Evolutionary conservation across 2,888 invertebrate species (phyloP).

Genomic region (Xestia ashworthii): DNA sequence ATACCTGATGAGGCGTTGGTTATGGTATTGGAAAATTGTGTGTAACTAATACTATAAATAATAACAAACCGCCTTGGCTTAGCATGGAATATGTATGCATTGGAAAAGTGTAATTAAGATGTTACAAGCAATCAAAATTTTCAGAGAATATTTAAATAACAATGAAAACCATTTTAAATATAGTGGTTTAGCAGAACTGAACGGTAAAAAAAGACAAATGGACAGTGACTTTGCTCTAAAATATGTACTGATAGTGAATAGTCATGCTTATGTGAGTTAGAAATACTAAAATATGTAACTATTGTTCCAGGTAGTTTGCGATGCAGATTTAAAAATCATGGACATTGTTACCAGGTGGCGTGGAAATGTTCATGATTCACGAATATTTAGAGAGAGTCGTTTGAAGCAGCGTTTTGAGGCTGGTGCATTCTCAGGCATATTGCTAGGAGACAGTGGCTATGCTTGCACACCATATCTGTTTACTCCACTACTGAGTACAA

Average conservation of each 20-base stretch:
- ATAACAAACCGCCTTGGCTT: no score
- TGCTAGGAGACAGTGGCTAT: not conserved
- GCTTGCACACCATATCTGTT: not conserved
- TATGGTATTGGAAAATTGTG: no score
- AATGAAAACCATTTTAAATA: no score
- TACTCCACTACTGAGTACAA: not conserved
- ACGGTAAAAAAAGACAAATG: no score
- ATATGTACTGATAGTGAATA: not conserved
- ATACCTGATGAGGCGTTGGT: no score
- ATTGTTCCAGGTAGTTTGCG: constrained; percentile 51
- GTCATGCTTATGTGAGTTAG: not conserved
- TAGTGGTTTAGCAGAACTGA: no score
- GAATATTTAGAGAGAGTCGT: constrained; percentile 49
- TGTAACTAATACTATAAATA: no score
- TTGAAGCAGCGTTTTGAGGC: constrained; percentile 52
- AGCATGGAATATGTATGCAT: no score
- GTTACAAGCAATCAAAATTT: no score
- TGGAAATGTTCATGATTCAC: constrained; percentile 58
- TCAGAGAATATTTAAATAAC: no score
- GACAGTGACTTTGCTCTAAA: no score
- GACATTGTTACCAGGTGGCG: constrained; percentile 56
- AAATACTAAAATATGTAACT: not conserved
- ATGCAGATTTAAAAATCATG: constrained; percentile 52
- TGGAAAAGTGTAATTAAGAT: no score
- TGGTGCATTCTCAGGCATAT: not conserved